Evolutionary conservation across 2,888 invertebrate genomes (phyloP).

Genomic region (Odontomyia ornata): DNA sequence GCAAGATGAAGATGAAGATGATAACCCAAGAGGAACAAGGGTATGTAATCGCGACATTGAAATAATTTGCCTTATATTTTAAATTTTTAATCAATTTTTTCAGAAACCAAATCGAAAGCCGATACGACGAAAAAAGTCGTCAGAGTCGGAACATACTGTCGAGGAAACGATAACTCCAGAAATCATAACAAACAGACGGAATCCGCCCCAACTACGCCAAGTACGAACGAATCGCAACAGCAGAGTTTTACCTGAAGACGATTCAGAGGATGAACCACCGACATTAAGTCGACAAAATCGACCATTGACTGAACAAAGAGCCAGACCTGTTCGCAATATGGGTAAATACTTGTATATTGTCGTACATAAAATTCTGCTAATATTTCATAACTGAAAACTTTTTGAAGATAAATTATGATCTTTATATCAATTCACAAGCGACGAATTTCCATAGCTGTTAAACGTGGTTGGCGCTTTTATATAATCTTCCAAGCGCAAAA

Average conservation of each 20-base stretch:
- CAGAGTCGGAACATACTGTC: slow-evolving; percentile 47
- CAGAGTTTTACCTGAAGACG: slow-evolving; percentile 55
- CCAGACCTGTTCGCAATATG: slow-evolving; percentile 43
- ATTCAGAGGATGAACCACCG: slow-evolving; percentile 44
- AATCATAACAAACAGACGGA: slow-evolving; percentile 37
- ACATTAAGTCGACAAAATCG: slow-evolving; percentile 22
- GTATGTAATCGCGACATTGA: not conserved
- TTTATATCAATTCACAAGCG: not conserved
- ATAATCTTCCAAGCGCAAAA: not conserved
- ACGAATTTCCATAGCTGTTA: not conserved
- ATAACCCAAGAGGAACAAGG: slow-evolving; percentile 33
- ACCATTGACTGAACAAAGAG: slow-evolving; percentile 40
- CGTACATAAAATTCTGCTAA: too few species aligned
- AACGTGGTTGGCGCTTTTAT: not conserved
- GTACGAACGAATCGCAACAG: slow-evolving; percentile 62
- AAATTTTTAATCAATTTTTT: too few species aligned
- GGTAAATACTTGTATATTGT: too few species aligned
- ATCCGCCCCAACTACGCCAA: slow-evolving; percentile 54
- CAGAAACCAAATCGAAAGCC: slow-evolving; percentile 32
- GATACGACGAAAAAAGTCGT: slow-evolving; percentile 45
- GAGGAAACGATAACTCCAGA: slow-evolving; percentile 40
- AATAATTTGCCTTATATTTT: too few species aligned
- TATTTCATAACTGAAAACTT: too few species aligned
- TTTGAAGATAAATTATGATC: too few species aligned
- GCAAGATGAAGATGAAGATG: slow-evolving; percentile 56